Conservation (phyloP, 2,888 invertebrate species). For the Folsomia manolachei region DNA sequence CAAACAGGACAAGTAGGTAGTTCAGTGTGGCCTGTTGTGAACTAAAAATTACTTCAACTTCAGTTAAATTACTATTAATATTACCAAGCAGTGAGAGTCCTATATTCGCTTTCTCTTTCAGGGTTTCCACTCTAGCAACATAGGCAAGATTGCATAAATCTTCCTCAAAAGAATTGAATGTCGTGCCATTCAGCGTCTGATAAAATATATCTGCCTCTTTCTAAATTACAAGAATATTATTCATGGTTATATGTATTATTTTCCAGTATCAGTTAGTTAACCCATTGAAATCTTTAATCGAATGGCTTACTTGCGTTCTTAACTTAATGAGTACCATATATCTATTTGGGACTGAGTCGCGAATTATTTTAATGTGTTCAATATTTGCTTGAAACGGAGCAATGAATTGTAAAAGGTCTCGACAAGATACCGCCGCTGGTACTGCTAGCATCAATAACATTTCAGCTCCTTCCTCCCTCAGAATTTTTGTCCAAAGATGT, state of each 20-base stretch:
- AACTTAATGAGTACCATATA: constrained; percentile 96
- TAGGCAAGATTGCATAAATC: constrained; percentile 90
- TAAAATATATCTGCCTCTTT: constrained; percentile 87
- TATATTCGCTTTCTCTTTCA: constrained; percentile 65
- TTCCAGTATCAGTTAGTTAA: constrained; percentile 16
- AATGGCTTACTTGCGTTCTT: constrained; percentile 56
- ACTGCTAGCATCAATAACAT: constrained; percentile 85
- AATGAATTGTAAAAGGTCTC: constrained; percentile 89
- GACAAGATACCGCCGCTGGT: constrained; percentile 84
- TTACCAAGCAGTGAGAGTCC: constrained; percentile 57
- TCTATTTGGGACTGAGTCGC: constrained; percentile 84
- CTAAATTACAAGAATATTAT: too few species aligned
- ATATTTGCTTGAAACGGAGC: constrained; percentile 88
- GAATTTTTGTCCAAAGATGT: constrained; percentile 66
- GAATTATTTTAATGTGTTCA: constrained; percentile 83
- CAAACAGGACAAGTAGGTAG: constrained; percentile 96
- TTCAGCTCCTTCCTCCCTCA: constrained; percentile 69
- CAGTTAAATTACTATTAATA: not conserved
- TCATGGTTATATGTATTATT: not conserved
- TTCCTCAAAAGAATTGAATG: constrained; percentile 90
- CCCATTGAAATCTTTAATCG: not conserved
- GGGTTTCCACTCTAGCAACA: constrained; percentile 87
- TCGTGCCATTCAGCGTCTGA: constrained; percentile 83
- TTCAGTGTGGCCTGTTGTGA: constrained; percentile 86
- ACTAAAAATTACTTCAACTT: constrained; percentile 59